Conservation (phyloP, 2,113 vertebrate genomes). For the Copsychus sechellarum region DNA sequence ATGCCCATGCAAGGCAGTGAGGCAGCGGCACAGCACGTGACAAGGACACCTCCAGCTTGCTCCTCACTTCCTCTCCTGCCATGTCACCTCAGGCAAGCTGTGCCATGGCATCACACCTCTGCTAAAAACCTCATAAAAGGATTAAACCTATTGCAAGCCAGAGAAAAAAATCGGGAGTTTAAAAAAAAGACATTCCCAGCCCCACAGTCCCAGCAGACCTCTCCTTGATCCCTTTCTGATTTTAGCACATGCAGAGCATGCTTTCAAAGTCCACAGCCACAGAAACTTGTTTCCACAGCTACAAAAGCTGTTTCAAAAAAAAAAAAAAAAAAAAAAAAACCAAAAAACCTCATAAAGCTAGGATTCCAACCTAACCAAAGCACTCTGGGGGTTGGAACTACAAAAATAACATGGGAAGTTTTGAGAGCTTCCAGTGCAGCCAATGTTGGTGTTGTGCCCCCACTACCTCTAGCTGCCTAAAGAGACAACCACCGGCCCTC, state of each 20-base stretch:
- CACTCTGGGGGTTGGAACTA: conserved; percentile 5
- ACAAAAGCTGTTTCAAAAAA: not conserved
- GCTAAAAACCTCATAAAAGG: not conserved
- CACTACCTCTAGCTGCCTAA: not conserved
- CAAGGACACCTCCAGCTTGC: rapidly evolving
- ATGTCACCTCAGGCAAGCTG: not conserved
- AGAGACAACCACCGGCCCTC: not conserved
- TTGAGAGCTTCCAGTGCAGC: not conserved
- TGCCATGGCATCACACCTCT: not conserved
- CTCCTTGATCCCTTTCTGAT: not conserved
- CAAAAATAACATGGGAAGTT: not conserved
- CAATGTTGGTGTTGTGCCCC: not conserved
- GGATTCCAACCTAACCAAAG: conserved; percentile 35
- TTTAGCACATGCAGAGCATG: not conserved
- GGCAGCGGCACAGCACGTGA: rapidly evolving
- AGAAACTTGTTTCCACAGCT: not conserved
- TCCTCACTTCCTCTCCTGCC: not conserved
- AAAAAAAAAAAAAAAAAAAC: too few species aligned
- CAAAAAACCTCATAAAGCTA: not conserved
- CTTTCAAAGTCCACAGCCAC: not conserved
- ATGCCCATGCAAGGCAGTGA: rapidly evolving
- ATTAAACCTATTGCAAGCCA: not conserved
- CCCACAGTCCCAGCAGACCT: not conserved
- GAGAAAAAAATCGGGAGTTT: not conserved
- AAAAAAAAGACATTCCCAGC: not conserved